These are phyloP conservation scores for Alitta virens DNA, from an alignment of 2,888 invertebrate species.

Conservation along the genomic window DNA sequence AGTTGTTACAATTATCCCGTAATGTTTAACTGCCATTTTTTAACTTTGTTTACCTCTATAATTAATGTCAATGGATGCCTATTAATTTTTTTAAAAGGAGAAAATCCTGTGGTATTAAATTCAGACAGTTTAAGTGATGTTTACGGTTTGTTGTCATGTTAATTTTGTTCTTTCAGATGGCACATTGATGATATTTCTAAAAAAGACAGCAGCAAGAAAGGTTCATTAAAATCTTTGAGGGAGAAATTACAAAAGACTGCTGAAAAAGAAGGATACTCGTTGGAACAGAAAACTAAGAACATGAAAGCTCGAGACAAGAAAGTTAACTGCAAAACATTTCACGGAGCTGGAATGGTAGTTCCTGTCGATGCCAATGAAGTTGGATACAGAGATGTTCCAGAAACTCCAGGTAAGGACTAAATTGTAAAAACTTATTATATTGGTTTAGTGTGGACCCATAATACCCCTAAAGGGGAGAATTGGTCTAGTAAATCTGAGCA, in stretches of 20 bases:
- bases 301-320: constrained; percentile 59
- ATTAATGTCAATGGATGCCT: no score
- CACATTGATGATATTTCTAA: constrained; percentile 40
- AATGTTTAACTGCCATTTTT: not conserved
- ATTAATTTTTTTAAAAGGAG: no score
- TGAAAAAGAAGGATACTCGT: constrained; percentile 62
- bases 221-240: constrained; percentile 60
- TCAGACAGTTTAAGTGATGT: no score
- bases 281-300: constrained; percentile 63
- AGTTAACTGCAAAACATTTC: constrained; percentile 35
- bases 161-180: constrained; percentile 32
- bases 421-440: no score
- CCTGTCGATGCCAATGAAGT: constrained; percentile 75
- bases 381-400: constrained; percentile 76
- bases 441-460: no score
- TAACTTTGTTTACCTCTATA: no score
- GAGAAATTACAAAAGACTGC: constrained; percentile 67
- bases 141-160: no score
- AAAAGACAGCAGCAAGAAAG: constrained; percentile 20
- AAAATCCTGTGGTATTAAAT: no score
- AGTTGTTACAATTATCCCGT: constrained; percentile 39
- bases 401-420: constrained; percentile 61
- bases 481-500: no score
- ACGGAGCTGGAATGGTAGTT: constrained; percentile 62
- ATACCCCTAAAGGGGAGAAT: no score